Percentiles rank a stretch among this genome's conserved stretches.
Evolutionary conservation across 2,797 vertebrate genomes (phyloP).

Genomic region (Liparis tanakae): DNA sequence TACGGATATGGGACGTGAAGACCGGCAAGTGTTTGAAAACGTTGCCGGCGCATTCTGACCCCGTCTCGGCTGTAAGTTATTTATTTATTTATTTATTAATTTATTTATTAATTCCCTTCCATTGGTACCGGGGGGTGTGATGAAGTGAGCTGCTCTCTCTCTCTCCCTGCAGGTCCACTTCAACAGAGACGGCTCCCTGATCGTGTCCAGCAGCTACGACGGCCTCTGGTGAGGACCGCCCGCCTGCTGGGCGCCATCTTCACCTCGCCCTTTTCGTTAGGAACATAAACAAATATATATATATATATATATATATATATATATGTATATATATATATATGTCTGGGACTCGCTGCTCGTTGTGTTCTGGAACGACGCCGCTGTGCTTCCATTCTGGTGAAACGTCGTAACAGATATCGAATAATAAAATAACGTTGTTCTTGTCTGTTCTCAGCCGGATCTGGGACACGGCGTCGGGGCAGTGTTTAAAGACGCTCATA

Average conservation of each 20-base stretch:
- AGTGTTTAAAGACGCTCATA: constrained; percentile 99
- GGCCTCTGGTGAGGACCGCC: constrained; percentile 90
- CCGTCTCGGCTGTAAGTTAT: constrained; percentile 93
- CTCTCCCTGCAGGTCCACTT: constrained; percentile 91
- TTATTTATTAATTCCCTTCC: no score
- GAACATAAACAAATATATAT: no score
- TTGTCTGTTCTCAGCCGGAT: constrained; percentile 87
- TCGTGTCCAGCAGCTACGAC: constrained; percentile 98
- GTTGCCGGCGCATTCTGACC: constrained; percentile 96
- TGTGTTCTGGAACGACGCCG: not conserved
- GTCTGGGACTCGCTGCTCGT: no score
- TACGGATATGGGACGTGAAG: constrained; percentile 99
- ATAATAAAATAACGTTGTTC: not conserved
- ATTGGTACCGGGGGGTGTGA: not conserved
- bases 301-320: no score
- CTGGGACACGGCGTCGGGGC: constrained; percentile 98
- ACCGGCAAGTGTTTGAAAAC: constrained; percentile 99
- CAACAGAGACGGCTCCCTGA: constrained; percentile 97
- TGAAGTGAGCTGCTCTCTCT: not conserved
- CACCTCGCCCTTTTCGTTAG: not conserved
- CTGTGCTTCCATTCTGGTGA: not conserved
- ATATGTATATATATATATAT: no score
- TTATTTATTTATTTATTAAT: not conserved
- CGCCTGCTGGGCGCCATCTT: not conserved
- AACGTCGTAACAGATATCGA: not conserved